Evolutionary conservation across 2,113 vertebrate genomes (phyloP), one percentile per base, ranked within the genome.

Genomic region (Lampris megalopsis): DNA sequence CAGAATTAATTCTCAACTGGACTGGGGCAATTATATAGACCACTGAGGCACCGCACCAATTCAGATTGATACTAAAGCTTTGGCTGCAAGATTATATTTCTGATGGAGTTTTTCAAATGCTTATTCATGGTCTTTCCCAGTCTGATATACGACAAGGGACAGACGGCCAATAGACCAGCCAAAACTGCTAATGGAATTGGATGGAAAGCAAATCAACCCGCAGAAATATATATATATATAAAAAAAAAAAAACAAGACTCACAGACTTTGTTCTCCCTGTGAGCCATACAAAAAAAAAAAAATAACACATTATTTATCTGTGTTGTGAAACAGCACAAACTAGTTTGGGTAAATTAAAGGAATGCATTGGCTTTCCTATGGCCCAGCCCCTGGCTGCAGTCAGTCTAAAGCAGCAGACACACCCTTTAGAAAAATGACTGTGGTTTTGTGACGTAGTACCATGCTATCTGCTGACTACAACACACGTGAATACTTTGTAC

Each of bases 1-100:
- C 68, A 72, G 86, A 86, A 85, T 86, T 24, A 86, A 89, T 83
- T 84, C 78, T 85, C 84, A 79, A 81, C 81, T 77, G 80, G 84
- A 71, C 80, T 47, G 78, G 83, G 81, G 86, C 89, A 86, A 91
- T 87, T 84, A 88, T 80, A 76, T 77, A 84, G 71, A 64, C 68
- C 82, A 86, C 75, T 83, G 86, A 83, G 82, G 88, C 85, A 86
- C 73, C 86, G 86, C 88, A 81, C 84, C 88, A 86, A 69, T 75
- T 82, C 79, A 68, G 81, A 91, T 66, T 88, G 79, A 86, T 85
- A 86, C 82, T 68, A 87, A 89, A 85, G 84, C 86, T 81, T 86
- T 85, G 85, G 85, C 86, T 81, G 86, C 79, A 86, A 85, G 87
- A 84, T 72, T n/a, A 73, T 86, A 84, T 86, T 89, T 86, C 84